Base-by-base conservation (phyloP, 2,888 invertebrate species). In the Lamellibrachia columna region DNA sequence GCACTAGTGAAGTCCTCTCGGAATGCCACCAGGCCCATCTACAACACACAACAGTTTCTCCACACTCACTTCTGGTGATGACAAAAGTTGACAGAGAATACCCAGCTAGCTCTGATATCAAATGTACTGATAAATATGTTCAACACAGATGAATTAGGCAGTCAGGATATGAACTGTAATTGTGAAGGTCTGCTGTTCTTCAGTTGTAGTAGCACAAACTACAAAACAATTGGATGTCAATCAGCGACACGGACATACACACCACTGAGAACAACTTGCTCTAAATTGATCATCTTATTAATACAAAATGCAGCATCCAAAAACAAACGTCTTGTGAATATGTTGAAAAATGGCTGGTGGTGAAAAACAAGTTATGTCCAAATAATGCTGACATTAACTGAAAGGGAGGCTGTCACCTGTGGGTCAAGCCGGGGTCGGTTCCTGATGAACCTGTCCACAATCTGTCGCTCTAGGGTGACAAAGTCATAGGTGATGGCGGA, bases 401-500 rank as follows among this genome's bases (percentile, higher is more conserved):
- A 91, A 91, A 28, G 4, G 15, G 22, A 15, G 22, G 15, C 40
- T 40, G 75, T 15, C 58, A 93, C 93, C 91, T 92, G 90, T 7
- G 93, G 93, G 22, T 90, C 90, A 11, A 94, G 92, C 40, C 91
- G 11, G 11, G 94, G 92, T 75, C 93, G 93, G n/a, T 93, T 93
- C 52, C 92, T 92, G 28, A 95, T 92, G 93, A 95, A 94, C 91
- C 94, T 93, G 92, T 95, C 95, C 92, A 94, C 94, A 3, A 95
- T 92, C 92, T 95, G 95, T 90, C 94, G 93, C 93, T 95, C 94
- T 7, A 95, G 92, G 75, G 93, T 94, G 1, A 58, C 91, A 93
- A 95, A 95, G 93, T 95, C 94, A 93, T 95, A 95, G 90, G 94
- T 94, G 11, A 95, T 93, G 28, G 93, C 93, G 7, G 95, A 94